Percentiles rank a stretch among this genome's conserved stretches.
These are phyloP conservation scores for Amitus sp. DNA, from an alignment of 2,888 invertebrate genomes.

Conservation along the genomic window DNA sequence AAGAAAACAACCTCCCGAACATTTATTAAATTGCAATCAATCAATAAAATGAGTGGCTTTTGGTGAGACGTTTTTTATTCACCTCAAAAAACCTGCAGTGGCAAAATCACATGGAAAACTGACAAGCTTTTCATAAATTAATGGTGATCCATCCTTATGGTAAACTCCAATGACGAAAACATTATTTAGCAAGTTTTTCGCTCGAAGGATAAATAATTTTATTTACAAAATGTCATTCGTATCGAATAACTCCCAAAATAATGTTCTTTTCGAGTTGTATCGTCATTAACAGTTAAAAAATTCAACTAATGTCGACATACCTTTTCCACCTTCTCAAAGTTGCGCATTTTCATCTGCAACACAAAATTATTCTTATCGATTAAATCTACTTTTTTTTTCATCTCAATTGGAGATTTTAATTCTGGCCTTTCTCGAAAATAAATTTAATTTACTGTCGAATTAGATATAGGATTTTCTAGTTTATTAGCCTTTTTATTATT, in stretches of 20 bases:
- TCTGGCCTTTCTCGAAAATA: too few species aligned
- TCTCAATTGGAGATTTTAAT: too few species aligned
- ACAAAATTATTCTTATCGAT: conserved; percentile 40
- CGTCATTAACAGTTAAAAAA: conserved; percentile 8
- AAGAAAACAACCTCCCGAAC: conserved; percentile 64
- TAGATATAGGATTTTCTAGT: too few species aligned
- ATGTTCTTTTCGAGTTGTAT: conserved; percentile 20
- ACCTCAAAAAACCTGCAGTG: conserved; percentile 61
- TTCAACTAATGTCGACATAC: conserved; percentile 71
- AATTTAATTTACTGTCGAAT: too few species aligned
- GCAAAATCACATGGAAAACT: conserved; percentile 57
- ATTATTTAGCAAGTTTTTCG: conserved; percentile 41
- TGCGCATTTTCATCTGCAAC: conserved; percentile 94
- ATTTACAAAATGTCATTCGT: conserved; percentile 1
- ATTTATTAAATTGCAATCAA: conserved; percentile 58
- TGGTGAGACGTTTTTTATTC: conserved; percentile 64
- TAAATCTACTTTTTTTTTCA: conserved; percentile 5
- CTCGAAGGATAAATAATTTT: conserved; percentile 46
- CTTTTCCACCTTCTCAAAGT: conserved; percentile 99
- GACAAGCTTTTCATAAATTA: conserved; percentile 45
- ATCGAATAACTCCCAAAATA: conserved; percentile 26
- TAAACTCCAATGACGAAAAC: conserved; percentile 22
- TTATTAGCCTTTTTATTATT: too few species aligned
- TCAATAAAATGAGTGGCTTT: conserved; percentile 63
- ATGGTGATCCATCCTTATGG: conserved; percentile 44